phyloP scores from a whole-genome alignment of 1,140 invertebrate species.

The Sweltsa coloradensis region DNA sequence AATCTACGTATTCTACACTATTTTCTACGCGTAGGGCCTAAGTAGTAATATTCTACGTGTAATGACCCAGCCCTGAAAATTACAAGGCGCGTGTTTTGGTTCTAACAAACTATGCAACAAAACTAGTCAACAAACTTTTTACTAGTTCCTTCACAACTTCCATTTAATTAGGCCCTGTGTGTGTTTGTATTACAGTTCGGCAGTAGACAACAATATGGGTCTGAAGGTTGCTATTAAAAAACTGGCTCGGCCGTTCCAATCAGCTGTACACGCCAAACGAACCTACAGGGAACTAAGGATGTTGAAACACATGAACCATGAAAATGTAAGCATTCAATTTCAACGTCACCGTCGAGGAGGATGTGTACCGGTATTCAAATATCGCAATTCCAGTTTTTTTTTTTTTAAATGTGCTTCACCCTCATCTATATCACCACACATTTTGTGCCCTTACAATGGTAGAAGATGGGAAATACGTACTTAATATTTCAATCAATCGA shows the following conservation, averaged over 20 bases:
- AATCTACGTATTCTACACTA: not conserved
- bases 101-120: not conserved
- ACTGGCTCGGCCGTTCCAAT: constrained; percentile 92
- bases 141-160: not conserved
- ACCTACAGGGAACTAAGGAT: constrained; percentile 94
- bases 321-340: constrained; percentile 68
- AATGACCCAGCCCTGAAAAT: too few species aligned
- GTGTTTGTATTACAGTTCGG: constrained; percentile 44
- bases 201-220: constrained; percentile 56
- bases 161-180: constrained; percentile 11
- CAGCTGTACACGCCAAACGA: constrained; percentile 95
- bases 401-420: too few species aligned
- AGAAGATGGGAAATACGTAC: too few species aligned
- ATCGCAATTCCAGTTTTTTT: too few species aligned
- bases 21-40: not conserved
- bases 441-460: too few species aligned
- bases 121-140: not conserved
- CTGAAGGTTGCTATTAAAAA: constrained; percentile 97
- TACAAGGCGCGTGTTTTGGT: not conserved
- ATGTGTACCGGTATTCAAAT: too few species aligned
- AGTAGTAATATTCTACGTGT: too few species aligned
- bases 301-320: constrained; percentile 98
- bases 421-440: too few species aligned
- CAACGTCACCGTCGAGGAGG: too few species aligned
- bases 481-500: too few species aligned